Conservation (phyloP, 1,140 invertebrate genomes). For the Drosophila tsacasi region DNA sequence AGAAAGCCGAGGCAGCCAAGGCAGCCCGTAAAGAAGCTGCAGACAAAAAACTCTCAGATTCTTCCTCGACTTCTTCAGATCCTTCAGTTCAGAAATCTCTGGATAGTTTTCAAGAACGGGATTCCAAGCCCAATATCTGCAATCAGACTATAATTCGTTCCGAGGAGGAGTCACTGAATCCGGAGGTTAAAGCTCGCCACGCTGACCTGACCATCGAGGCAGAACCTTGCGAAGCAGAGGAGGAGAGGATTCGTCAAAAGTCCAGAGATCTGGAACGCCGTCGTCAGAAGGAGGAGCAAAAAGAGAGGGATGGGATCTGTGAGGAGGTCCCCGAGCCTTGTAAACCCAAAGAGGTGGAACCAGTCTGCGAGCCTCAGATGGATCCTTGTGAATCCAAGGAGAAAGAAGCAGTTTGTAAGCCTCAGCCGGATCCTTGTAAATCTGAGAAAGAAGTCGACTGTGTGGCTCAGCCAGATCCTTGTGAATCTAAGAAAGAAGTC, state of each 20-base stretch:
- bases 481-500: neutral
- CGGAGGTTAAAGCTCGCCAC: slow-evolving; percentile 58
- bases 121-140: slow-evolving; percentile 37
- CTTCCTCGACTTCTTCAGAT: neutral
- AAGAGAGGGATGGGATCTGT: neutral
- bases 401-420: neutral
- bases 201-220: slow-evolving; percentile 22
- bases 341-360: neutral
- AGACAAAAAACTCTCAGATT: neutral
- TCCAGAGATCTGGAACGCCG: slow-evolving; percentile 7
- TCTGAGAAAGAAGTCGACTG: neutral
- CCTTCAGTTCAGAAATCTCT: neutral
- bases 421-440: neutral
- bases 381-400: neutral
- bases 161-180: slow-evolving; percentile 5
- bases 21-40: slow-evolving; percentile 6
- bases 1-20: slow-evolving; percentile 13
- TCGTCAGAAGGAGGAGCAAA: slow-evolving; percentile 1
- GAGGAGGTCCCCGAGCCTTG: neutral
- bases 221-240: slow-evolving; percentile 8
- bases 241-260: neutral
- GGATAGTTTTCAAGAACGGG: neutral
- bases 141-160: slow-evolving; percentile 56
- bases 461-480: neutral
- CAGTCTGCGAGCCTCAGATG: neutral